Conservation (phyloP, 2,888 invertebrate species). For the Aporophyla lueneburgensis region DNA sequence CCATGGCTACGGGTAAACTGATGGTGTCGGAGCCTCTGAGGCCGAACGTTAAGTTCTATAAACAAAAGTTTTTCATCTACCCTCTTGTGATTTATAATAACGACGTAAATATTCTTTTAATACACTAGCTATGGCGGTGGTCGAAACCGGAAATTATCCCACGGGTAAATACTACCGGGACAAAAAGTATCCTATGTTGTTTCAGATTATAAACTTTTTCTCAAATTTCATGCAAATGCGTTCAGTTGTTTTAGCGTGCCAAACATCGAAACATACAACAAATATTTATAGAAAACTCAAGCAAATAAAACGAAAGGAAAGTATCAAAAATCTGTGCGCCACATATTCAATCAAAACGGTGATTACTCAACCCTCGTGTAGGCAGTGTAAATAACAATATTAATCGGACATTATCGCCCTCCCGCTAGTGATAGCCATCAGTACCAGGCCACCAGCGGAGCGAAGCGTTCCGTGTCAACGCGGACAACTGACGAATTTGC, state of each 20-base stretch:
- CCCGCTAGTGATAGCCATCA: constrained; percentile 16
- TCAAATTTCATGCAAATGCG: too few species aligned
- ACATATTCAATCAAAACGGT: constrained; percentile 12
- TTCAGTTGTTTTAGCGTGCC: too few species aligned
- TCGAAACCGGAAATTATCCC: too few species aligned
- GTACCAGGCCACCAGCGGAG: constrained; percentile 17
- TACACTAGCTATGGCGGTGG: too few species aligned
- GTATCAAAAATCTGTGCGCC: not conserved
- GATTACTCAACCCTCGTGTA: constrained; percentile 35
- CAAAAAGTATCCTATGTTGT: too few species aligned
- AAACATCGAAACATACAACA: too few species aligned
- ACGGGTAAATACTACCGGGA: too few species aligned
- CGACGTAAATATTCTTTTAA: too few species aligned
- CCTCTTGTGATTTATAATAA: too few species aligned
- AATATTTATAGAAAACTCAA: not conserved
- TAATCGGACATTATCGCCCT: constrained; percentile 28
- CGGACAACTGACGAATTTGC: constrained; percentile 26
- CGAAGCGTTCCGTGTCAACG: constrained; percentile 34
- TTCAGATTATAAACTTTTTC: too few species aligned
- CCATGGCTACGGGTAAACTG: not conserved
- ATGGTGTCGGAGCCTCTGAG: not conserved
- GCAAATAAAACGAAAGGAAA: not conserved
- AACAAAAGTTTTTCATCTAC: not conserved
- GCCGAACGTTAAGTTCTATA: not conserved
- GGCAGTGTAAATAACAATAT: constrained; percentile 41